These are phyloP conservation scores for Xiphorhynchus erythropygius DNA, from an alignment of 2,797 vertebrate genomes.

Conservation along the genomic window DNA sequence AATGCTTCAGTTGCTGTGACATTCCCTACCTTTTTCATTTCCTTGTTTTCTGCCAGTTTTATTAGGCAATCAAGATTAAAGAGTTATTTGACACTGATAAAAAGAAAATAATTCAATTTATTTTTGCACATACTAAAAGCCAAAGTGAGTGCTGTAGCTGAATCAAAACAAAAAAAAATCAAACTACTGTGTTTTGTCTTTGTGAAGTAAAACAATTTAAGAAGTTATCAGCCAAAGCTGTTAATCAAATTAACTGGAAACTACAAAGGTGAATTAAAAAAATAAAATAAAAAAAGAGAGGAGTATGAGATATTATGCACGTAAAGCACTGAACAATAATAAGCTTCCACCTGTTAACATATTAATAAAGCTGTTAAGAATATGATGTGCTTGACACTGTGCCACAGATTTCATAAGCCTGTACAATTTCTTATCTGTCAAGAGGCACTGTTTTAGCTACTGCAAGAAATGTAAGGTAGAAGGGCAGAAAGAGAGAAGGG, in stretches of 20 bases:
- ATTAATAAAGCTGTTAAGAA: conserved; percentile 75
- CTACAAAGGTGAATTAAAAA: conserved; percentile 39
- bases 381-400: conserved; percentile 39
- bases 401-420: conserved; percentile 70
- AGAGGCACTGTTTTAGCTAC: conserved; percentile 64
- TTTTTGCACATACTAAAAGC: conserved; percentile 30
- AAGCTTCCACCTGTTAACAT: conserved; percentile 74
- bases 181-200: neutral
- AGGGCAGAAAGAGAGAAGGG: neutral
- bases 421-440: conserved; percentile 74
- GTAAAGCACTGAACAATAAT: conserved; percentile 67
- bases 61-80: neutral
- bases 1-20: neutral
- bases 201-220: conserved; percentile 54
- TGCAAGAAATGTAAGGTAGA: conserved; percentile 41
- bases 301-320: conserved; percentile 59
- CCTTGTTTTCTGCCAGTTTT: neutral
- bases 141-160: neutral
- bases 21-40: neutral
- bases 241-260: conserved; percentile 71
- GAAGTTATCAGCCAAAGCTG: conserved; percentile 38
- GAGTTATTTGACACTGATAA: neutral
- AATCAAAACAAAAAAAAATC: conserved; percentile 49
- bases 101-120: neutral
- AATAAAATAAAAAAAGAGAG: conserved; percentile 21